phyloP scores from a whole-genome alignment of 2,113 vertebrate species.

The Xiphophorus maculatus region DNA sequence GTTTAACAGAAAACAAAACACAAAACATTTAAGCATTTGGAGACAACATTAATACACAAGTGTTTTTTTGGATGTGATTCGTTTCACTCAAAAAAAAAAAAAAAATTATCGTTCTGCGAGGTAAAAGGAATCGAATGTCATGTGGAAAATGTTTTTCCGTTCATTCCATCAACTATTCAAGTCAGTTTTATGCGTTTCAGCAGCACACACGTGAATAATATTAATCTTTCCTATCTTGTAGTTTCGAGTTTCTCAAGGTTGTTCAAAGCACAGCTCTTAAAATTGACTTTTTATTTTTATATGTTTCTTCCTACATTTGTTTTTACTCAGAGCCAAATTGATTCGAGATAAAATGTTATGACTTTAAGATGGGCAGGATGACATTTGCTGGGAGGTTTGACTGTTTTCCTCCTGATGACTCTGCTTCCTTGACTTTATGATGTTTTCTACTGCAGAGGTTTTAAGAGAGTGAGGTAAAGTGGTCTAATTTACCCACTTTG shows the following conservation, averaged over 20 bases:
- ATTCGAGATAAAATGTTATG: not conserved
- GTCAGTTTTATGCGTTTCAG: no score
- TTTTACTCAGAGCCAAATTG: not conserved
- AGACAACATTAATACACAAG: not conserved
- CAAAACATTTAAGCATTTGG: no score
- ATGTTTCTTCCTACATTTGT: no score
- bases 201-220: not conserved
- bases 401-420: not conserved
- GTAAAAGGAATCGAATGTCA: not conserved
- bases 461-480: not conserved
- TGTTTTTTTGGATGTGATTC: not conserved
- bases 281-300: no score
- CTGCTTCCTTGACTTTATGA: not conserved
- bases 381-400: not conserved
- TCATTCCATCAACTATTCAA: no score
- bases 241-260: not conserved
- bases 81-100: not conserved
- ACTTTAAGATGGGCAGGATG: not conserved
- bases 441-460: not conserved
- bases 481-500: not conserved
- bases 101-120: not conserved
- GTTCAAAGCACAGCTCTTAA: no score
- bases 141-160: not conserved
- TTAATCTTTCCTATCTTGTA: not conserved
- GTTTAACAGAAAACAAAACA: not conserved